phyloP scores from a whole-genome alignment of 2,888 invertebrate species.

The Dolomedes plantarius region DNA sequence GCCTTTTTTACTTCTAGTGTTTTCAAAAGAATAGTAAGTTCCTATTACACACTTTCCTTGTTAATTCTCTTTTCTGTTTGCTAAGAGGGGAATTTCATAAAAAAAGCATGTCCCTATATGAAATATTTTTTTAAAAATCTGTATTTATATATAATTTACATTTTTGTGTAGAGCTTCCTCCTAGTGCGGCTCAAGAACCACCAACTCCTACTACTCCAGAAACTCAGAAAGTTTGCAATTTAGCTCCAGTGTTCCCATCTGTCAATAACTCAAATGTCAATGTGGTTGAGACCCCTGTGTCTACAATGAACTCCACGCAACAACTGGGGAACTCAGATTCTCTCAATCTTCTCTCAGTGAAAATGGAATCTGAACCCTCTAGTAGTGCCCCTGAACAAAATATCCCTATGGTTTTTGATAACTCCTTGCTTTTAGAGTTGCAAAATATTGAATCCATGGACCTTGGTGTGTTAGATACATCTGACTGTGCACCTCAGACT shows the following conservation, averaged over 20 bases:
- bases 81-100: no score
- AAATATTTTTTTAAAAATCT: no score
- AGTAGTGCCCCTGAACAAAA: constrained; percentile 1
- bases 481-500: constrained; percentile 6
- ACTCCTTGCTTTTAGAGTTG: constrained; percentile 81
- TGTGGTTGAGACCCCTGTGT: background rate
- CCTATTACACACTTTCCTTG: no score
- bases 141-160: no score
- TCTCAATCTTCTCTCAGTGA: background rate
- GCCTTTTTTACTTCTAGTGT: no score
- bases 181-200: constrained; percentile 88
- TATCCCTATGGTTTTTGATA: constrained; percentile 80
- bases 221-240: constrained; percentile 30
- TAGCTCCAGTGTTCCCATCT: constrained; percentile 41
- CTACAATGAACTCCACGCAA: background rate
- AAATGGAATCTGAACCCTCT: background rate
- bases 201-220: constrained; percentile 80
- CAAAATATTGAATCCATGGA: constrained; percentile 81
- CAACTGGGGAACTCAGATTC: background rate
- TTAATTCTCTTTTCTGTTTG: no score
- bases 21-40: no score
- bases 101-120: no score
- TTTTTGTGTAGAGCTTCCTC: constrained; percentile 86
- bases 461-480: constrained; percentile 61
- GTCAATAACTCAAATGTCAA: constrained; percentile 25